Evolutionary conservation across 2,797 vertebrate species (phyloP).

Genomic region (Anguilla pacifica): DNA sequence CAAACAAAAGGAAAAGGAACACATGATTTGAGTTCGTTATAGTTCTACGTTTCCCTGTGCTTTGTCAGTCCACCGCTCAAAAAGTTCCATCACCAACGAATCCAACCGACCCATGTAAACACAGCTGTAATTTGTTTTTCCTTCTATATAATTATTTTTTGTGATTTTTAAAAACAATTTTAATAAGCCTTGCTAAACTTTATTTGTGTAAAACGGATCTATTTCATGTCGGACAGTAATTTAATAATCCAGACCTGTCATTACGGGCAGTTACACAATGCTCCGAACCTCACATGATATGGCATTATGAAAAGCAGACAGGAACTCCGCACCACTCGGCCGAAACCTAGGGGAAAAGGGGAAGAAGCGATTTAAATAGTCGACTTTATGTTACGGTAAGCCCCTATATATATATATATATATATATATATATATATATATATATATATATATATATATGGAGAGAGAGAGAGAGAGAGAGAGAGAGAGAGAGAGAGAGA

Average conservation of each 20-base stretch:
- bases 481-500: too few species aligned
- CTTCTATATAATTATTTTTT: constrained; percentile 73
- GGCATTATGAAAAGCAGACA: constrained; percentile 76
- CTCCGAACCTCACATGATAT: constrained; percentile 69
- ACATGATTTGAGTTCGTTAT: constrained; percentile 73
- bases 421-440: constrained; percentile 61
- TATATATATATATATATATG: constrained; percentile 67
- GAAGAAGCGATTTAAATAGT: constrained; percentile 35
- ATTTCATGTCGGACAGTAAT: constrained; percentile 80
- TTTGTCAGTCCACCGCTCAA: constrained; percentile 44
- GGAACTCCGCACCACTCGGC: constrained; percentile 44
- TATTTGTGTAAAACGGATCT: constrained; percentile 80
- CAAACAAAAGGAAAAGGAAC: constrained; percentile 65
- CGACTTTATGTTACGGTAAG: constrained; percentile 63
- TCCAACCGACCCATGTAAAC: constrained; percentile 71
- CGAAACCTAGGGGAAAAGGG: constrained; percentile 44
- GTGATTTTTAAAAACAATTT: constrained; percentile 78
- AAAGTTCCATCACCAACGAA: constrained; percentile 72
- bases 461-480: too few species aligned
- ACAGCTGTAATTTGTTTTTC: constrained; percentile 76
- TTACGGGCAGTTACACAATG: constrained; percentile 66
- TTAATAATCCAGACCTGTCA: constrained; percentile 81
- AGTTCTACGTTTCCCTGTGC: constrained; percentile 69
- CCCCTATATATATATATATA: constrained; percentile 37
- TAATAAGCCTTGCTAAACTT: constrained; percentile 71